These are phyloP conservation scores for Portunus trituberculatus DNA, from an alignment of 1,140 invertebrate species.

Conservation along the genomic window DNA sequence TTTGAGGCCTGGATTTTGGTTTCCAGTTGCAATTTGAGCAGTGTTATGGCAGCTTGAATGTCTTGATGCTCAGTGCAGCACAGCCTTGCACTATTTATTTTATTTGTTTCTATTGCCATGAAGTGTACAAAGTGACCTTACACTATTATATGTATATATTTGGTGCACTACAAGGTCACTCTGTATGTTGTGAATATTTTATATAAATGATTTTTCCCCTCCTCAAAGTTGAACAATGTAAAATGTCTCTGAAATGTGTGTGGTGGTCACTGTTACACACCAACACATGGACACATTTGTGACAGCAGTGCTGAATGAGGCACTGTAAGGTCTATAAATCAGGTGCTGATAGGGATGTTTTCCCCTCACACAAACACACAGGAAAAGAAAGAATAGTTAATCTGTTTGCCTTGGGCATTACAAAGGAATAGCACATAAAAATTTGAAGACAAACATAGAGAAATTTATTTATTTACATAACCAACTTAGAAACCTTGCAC, in stretches of 20 bases:
- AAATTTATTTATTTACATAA: not conserved
- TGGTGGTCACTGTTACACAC: not conserved
- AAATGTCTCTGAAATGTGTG: not conserved
- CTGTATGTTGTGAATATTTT: slow-evolving; percentile 30
- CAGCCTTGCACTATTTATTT: not conserved
- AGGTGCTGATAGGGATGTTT: not conserved
- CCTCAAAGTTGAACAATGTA: not conserved
- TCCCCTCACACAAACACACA: not conserved
- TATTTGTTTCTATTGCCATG: not conserved
- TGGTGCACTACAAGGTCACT: slow-evolving; percentile 8
- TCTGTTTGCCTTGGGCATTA: not conserved
- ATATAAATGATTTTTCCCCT: not conserved
- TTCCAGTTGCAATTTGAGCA: too few species aligned
- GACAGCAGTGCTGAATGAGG: not conserved
- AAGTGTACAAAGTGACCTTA: slow-evolving; percentile 43
- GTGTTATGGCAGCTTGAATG: not conserved
- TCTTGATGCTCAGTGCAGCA: not conserved
- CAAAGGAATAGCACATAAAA: not conserved
- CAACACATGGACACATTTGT: not conserved
- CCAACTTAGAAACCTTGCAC: not conserved
- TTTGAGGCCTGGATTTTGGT: too few species aligned
- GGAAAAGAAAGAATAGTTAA: not conserved
- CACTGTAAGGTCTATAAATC: not conserved
- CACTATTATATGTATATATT: slow-evolving; percentile 41
- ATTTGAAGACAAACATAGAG: not conserved